These are phyloP conservation scores for Cinara cedri DNA, from an alignment of 2,888 invertebrate genomes.

Conservation along the genomic window DNA sequence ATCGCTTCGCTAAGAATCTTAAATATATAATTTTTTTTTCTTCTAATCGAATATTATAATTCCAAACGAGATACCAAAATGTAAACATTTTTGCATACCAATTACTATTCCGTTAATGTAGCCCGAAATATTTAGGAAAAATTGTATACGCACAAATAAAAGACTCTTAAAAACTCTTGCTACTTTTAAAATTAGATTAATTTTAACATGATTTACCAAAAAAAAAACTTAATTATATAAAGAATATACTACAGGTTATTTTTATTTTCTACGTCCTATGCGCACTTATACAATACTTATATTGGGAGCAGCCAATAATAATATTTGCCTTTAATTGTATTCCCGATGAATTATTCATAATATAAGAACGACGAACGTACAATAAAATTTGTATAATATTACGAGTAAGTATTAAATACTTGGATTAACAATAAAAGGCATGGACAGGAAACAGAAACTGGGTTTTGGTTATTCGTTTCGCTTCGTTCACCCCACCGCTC, in stretches of 20 bases:
- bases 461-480: neutral
- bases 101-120: no score
- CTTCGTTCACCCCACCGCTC: neutral
- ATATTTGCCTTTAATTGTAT: neutral
- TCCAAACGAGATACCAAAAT: no score
- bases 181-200: slow-evolving; percentile 7
- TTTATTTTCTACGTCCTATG: neutral
- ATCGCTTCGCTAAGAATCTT: no score
- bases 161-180: neutral
- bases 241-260: neutral
- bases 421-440: neutral
- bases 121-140: no score
- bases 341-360: slow-evolving; percentile 17
- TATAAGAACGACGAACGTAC: neutral
- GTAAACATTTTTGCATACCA: no score
- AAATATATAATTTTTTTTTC: no score
- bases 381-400: neutral
- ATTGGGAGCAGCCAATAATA: neutral
- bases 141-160: neutral
- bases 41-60: no score
- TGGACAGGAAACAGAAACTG: neutral
- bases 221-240: neutral
- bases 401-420: neutral
- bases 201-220: neutral
- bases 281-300: no score